phyloP scores from a whole-genome alignment of 2,888 invertebrate genomes.

The Dicycla oo region DNA sequence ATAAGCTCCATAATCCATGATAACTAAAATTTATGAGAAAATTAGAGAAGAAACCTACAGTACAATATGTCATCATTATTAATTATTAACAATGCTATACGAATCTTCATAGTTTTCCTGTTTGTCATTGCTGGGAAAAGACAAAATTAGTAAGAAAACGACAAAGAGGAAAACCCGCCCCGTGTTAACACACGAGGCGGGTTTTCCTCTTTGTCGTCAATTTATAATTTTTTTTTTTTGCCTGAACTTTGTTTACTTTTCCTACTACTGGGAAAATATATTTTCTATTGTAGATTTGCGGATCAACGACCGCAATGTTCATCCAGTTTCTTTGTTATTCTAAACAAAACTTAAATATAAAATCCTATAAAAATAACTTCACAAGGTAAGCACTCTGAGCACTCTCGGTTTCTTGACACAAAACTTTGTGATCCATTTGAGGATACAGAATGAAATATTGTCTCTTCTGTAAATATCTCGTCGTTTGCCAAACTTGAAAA shows the following conservation, averaged over 20 bases:
- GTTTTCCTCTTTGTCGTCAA: too few relatives aligned
- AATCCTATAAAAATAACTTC: constrained; percentile 10
- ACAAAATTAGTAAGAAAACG: too few relatives aligned
- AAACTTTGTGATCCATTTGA: constrained; percentile 19
- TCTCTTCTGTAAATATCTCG: background rate
- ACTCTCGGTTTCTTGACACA: background rate
- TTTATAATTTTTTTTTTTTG: background rate
- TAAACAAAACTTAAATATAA: background rate
- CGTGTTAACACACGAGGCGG: too few relatives aligned
- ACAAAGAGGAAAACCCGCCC: background rate
- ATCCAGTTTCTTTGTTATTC: constrained; percentile 1
- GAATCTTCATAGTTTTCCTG: background rate
- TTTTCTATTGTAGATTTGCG: background rate
- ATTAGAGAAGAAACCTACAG: background rate
- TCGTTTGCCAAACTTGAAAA: background rate
- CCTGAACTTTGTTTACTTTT: background rate
- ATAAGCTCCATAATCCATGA: background rate
- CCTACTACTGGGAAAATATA: too few relatives aligned
- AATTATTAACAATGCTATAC: background rate
- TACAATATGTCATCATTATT: background rate
- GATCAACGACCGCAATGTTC: background rate
- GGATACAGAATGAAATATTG: constrained; percentile 17
- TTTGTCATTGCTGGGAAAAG: background rate
- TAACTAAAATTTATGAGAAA: constrained; percentile 11
- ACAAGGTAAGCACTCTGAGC: constrained; percentile 2